Conservation (phyloP, 1,140 invertebrate genomes). For the Hormaphis cornu region DNA sequence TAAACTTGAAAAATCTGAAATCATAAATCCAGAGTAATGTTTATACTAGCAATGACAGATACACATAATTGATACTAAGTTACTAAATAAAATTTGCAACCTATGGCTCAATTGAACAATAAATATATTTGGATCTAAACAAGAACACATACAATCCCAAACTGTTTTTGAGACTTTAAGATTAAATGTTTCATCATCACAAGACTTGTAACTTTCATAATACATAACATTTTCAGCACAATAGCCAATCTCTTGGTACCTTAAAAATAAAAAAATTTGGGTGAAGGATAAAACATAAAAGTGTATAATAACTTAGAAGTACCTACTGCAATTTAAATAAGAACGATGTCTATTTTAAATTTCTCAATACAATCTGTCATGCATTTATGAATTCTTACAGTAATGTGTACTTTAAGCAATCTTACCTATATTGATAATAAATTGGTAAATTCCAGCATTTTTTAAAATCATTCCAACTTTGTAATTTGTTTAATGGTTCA, state of each 20-base stretch:
- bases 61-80: background rate
- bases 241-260: constrained; percentile 20
- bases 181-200: background rate
- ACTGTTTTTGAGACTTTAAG: constrained; percentile 22
- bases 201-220: background rate
- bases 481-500: background rate
- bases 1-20: constrained; percentile 27
- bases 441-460: constrained; percentile 24
- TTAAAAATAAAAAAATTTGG: background rate
- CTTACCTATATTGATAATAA: constrained; percentile 30
- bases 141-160: constrained; percentile 19
- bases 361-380: no score
- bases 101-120: constrained; percentile 6
- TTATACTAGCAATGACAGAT: background rate
- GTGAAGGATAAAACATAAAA: background rate
- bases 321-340: no score
- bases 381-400: no score
- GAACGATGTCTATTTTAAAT: no score
- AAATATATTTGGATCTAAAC: constrained; percentile 22
- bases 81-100: background rate
- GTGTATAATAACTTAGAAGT: background rate
- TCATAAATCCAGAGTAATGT: background rate
- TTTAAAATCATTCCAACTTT: constrained; percentile 26
- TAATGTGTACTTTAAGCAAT: no score
- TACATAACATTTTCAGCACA: constrained; percentile 1